A percentile compares a stretch with the other conserved stretches of the same genome.
These are phyloP conservation scores for Stomatorhinus walkeri DNA, from an alignment of 2,797 vertebrate genomes.

Conservation along the genomic window DNA sequence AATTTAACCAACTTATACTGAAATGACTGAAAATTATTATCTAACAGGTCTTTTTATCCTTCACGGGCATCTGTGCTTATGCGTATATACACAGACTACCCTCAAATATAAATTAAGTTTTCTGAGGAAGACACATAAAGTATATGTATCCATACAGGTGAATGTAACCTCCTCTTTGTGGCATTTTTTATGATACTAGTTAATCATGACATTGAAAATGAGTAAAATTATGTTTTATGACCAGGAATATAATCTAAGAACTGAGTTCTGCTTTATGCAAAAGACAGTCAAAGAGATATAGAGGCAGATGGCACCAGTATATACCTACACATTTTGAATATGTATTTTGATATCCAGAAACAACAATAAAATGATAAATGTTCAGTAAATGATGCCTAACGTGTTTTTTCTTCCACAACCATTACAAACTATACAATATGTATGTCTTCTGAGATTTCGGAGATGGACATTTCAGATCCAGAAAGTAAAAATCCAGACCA, in stretches of 20 bases:
- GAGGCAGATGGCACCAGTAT: neutral
- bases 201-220: neutral
- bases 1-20: constrained; percentile 25
- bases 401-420: constrained; percentile 14
- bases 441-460: constrained; percentile 36
- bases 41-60: neutral
- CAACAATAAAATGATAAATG: neutral
- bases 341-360: neutral
- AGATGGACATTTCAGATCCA: neutral
- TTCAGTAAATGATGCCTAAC: neutral
- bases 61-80: neutral
- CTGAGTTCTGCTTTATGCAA: neutral
- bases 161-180: neutral
- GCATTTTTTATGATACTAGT: neutral
- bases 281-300: neutral
- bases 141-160: neutral
- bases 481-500: neutral
- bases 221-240: neutral
- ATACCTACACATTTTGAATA: neutral
- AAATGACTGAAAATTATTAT: constrained; percentile 20
- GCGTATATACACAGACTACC: neutral
- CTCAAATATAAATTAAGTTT: neutral
- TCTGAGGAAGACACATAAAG: neutral
- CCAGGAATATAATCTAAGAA: neutral
- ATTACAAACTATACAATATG: constrained; percentile 2